A percentile compares a stretch with the other conserved stretches of the same genome.
Evolutionary conservation across 2,888 invertebrate species (phyloP).

Genomic region (Galerucella pusilla): DNA sequence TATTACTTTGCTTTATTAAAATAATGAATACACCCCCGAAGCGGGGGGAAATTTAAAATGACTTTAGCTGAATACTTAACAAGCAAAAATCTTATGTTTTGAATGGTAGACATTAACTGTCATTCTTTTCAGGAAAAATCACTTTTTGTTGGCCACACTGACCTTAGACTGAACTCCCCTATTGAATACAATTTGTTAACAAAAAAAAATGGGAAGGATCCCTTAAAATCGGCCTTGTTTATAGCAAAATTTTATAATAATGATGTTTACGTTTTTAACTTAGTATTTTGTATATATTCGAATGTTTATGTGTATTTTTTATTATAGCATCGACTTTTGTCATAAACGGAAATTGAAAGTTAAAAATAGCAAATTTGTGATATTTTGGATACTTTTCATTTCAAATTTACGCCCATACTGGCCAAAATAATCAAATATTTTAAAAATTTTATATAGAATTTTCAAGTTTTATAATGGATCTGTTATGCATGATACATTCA

Average conservation of each 20-base stretch:
- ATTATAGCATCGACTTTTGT: background rate
- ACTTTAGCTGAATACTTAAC: too few species aligned
- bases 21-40: too few species aligned
- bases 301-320: slow-evolving; percentile 1
- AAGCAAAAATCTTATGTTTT: too few species aligned
- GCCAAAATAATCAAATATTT: background rate
- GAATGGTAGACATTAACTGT: too few species aligned
- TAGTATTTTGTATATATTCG: background rate
- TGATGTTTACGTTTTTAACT: background rate
- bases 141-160: too few species aligned
- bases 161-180: too few species aligned
- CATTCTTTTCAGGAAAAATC: too few species aligned
- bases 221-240: background rate
- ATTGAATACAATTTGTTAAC: background rate
- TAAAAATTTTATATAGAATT: background rate
- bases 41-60: background rate
- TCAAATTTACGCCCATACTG: background rate
- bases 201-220: background rate
- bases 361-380: background rate
- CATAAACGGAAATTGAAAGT: background rate
- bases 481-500: too few species aligned
- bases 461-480: background rate
- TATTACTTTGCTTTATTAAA: too few species aligned
- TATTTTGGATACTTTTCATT: background rate
- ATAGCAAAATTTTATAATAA: background rate